phyloP scores from a whole-genome alignment of 2,888 invertebrate species.

The Eupithecia dodoneata region DNA sequence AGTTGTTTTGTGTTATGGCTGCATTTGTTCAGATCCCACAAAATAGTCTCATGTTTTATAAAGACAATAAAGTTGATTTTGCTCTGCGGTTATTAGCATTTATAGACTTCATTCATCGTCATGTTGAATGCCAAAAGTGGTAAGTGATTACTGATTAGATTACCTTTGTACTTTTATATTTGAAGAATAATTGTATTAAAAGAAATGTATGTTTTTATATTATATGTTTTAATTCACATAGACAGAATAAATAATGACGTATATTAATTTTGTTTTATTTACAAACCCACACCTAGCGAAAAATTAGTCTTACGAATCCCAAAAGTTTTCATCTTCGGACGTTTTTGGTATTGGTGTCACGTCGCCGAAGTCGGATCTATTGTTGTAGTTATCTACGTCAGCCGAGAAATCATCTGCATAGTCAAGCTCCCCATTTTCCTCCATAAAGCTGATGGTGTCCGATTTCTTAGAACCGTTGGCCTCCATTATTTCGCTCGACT shows the following conservation, averaged over 20 bases:
- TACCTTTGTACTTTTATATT: slow-evolving; percentile 81
- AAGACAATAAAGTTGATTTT: slow-evolving; percentile 61
- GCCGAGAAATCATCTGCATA: slow-evolving; percentile 66
- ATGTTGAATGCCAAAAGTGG: slow-evolving; percentile 50
- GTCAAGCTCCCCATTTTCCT: slow-evolving; percentile 48
- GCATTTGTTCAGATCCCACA: slow-evolving; percentile 40
- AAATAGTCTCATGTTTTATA: slow-evolving; percentile 40
- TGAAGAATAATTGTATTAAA: slow-evolving; percentile 61
- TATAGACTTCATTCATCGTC: slow-evolving; percentile 51
- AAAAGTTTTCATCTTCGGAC: slow-evolving; percentile 70
- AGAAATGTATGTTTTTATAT: slow-evolving; percentile 56
- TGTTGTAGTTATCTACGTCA: slow-evolving; percentile 69
- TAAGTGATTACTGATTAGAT: slow-evolving; percentile 52
- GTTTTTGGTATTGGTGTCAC: slow-evolving; percentile 63
- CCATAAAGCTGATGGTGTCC: slow-evolving; percentile 48
- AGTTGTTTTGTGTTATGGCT: slow-evolving; percentile 23
- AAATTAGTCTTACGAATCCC: slow-evolving; percentile 76
- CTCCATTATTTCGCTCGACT: slow-evolving; percentile 55
- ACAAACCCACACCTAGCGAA: slow-evolving; percentile 45
- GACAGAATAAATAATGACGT: slow-evolving; percentile 71
- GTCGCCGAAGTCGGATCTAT: slow-evolving; percentile 55
- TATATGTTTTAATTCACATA: slow-evolving; percentile 68
- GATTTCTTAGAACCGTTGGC: slow-evolving; percentile 51
- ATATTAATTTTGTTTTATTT: slow-evolving; percentile 35
- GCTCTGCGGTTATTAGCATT: slow-evolving; percentile 66